These are phyloP conservation scores for Eurois occulta DNA, from an alignment of 2,888 invertebrate species.

Conservation along the genomic window DNA sequence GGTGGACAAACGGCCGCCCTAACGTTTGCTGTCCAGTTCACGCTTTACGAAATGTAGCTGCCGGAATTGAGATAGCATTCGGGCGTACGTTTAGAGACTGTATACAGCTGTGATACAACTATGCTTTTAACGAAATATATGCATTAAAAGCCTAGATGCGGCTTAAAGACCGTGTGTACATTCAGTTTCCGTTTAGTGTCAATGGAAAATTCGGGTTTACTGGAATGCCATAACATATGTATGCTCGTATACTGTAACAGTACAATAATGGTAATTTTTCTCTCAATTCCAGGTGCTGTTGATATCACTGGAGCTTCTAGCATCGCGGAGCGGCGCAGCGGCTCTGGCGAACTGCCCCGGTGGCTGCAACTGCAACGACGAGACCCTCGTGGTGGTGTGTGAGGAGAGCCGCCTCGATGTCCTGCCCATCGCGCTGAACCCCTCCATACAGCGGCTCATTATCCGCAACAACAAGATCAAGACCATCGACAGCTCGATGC, in stretches of 20 bases:
- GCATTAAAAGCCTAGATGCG: slow-evolving; percentile 48
- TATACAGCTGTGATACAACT: slow-evolving; percentile 56
- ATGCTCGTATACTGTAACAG: slow-evolving; percentile 8
- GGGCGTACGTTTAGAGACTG: slow-evolving; percentile 56
- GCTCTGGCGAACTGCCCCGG: slow-evolving; percentile 95
- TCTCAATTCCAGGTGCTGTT: slow-evolving; percentile 84
- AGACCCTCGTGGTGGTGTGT: slow-evolving; percentile 96
- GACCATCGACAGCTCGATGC: slow-evolving; percentile 96
- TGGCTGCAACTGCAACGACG: slow-evolving; percentile 97
- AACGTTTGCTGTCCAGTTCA: slow-evolving; percentile 70
- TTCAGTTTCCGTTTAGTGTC: slow-evolving; percentile 46
- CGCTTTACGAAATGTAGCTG: slow-evolving; percentile 65
- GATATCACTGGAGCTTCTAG: slow-evolving; percentile 81
- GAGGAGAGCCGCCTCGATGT: slow-evolving; percentile 96
- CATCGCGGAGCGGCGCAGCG: slow-evolving; percentile 86
- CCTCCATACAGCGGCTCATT: slow-evolving; percentile 96
- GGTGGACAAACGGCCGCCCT: slow-evolving; percentile 59
- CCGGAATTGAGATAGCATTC: slow-evolving; percentile 67
- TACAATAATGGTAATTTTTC: slow-evolving; percentile 49
- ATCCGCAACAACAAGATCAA: slow-evolving; percentile 96
- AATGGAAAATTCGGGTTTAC: slow-evolving; percentile 22
- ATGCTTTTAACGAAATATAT: slow-evolving; percentile 68
- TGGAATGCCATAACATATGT: slow-evolving; percentile 20
- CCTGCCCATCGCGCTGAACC: slow-evolving; percentile 97
- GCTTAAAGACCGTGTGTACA: slow-evolving; percentile 40